Conservation (phyloP, 2,888 invertebrate species). For the Chrysolina oricalcia region DNA sequence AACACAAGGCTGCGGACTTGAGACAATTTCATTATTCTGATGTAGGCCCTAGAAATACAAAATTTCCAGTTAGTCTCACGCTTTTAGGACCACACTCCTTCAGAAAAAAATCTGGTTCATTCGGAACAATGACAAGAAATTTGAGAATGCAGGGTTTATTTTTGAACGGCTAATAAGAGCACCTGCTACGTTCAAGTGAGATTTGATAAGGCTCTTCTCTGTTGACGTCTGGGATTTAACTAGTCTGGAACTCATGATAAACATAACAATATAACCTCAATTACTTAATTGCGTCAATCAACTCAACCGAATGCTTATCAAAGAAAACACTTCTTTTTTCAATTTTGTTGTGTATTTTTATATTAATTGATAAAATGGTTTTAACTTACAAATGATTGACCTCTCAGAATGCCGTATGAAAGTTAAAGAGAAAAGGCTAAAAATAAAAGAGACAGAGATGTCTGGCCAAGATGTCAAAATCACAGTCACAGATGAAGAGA, state of each 20-base stretch:
- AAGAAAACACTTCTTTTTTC: no score
- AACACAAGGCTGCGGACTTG: conserved; percentile 54
- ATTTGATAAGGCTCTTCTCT: no score
- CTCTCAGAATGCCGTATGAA: no score
- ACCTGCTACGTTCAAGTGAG: not conserved
- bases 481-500: no score
- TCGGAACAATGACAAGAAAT: not conserved
- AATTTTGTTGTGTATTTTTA: no score
- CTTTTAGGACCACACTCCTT: not conserved
- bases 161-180: not conserved
- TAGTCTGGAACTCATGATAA: not conserved
- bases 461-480: no score
- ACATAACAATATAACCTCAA: conserved; percentile 10
- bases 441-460: no score
- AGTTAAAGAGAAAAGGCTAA: no score
- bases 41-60: conserved; percentile 48
- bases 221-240: no score
- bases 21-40: conserved; percentile 57
- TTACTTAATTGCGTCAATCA: not conserved
- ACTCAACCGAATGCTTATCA: conserved; percentile 1
- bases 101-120: not conserved
- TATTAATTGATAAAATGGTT: no score
- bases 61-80: conserved; percentile 7
- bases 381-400: no score
- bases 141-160: not conserved